Conservation (phyloP, 1,140 invertebrate genomes). For the Halyomorpha halys region DNA sequence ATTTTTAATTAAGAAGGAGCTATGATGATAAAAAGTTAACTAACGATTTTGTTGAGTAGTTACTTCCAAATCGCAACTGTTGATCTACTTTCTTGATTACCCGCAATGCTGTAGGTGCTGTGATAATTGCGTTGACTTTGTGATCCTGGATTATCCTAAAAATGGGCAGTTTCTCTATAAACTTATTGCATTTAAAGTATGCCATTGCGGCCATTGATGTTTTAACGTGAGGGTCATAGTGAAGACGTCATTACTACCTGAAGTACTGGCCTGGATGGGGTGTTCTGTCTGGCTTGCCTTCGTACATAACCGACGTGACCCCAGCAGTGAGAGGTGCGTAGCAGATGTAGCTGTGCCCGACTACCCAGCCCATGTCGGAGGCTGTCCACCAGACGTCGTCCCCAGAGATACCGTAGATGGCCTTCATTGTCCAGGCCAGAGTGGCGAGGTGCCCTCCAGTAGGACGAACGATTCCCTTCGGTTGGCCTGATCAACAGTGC, state of each 20-base stretch:
- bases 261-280: conserved; percentile 85
- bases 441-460: conserved; percentile 77
- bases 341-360: conserved; percentile 88
- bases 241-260: conserved; percentile 40
- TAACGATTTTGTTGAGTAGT: conserved; percentile 58
- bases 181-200: too few relatives aligned
- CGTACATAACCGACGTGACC: conserved; percentile 78
- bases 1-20: neutral
- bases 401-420: conserved; percentile 68
- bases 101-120: conserved; percentile 79
- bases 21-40: conserved; percentile 26
- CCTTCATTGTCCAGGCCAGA: conserved; percentile 72
- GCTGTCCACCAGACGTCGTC: conserved; percentile 87
- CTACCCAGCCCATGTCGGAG: conserved; percentile 86
- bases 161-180: too few relatives aligned
- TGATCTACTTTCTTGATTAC: conserved; percentile 70
- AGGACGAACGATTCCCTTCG: conserved; percentile 75
- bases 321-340: conserved; percentile 78
- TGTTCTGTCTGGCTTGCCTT: conserved; percentile 88
- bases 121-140: conserved; percentile 71
- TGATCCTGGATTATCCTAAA: conserved; percentile 78
- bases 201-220: too few relatives aligned
- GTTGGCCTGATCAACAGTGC: conserved; percentile 46
- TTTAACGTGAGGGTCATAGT: too few relatives aligned
- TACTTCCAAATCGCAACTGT: conserved; percentile 48